Base-by-base conservation (phyloP, 1,140 invertebrate species). In the Probaryconus sp. region DNA sequence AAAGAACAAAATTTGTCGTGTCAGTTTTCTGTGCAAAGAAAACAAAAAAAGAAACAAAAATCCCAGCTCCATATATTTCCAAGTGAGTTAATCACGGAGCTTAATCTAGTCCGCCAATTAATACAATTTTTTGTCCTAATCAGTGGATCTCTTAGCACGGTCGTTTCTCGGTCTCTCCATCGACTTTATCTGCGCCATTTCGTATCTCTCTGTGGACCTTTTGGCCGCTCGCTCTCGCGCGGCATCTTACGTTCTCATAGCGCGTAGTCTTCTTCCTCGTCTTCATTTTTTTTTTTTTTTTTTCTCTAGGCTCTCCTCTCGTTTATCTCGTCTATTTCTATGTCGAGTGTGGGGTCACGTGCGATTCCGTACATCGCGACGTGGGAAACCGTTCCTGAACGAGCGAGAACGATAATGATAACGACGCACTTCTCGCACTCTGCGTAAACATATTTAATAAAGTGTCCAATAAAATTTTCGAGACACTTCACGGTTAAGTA, bases 321-420 rank as follows among this genome's bases (percentile, higher is more conserved):
- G 56, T 68, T 68, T 68, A 68, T 74, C 71, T 67, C 58, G 50
- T 63, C 58, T 63, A 68, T 74, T 64, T 68, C 56, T 61, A 74
- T 68, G 56, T 63, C 56, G 55, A 47, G 45, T 60, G 58, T 60
- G 33, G 73, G 73, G 67, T 65, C 56, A 76, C 63, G 74, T 72
- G 69, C 56, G 58, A 72, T 77, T 77, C 74, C n/a, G 72, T 69
- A 77, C 63, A 72, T 61, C 30, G 56, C 61, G 68, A 76, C 74
- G 67, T 76, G 74, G 74, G 74, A 77, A 77, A 71, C 61, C 63
- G 38, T 64, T 71, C 20, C 58, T 43, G 60, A 45, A 55, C 60
- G 5, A 24, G 35, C 35, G 47, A 63, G 10, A 58, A 71, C 42
- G 63, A 76, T 60, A 65, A 76, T 56, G 53, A 61, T 69, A 53